Evolutionary conservation across 2,797 vertebrate genomes (phyloP), one percentile per base, ranked within the genome.

Genomic region (Syndactyla subalaris): DNA sequence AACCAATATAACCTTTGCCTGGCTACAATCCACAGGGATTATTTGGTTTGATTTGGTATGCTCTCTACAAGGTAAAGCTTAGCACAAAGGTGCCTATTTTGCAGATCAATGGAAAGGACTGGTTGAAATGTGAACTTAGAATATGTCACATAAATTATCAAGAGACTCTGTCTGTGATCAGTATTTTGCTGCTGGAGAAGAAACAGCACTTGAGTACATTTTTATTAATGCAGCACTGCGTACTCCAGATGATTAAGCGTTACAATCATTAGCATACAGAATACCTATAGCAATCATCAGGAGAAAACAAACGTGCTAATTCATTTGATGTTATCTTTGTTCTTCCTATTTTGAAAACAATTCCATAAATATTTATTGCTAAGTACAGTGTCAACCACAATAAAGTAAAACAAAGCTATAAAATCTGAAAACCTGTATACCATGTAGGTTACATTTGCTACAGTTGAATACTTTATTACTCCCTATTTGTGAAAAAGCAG

Each of bases 281-380:
- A 91, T 16, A 96, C 46, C 73, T 66, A 86, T 70, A 91, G 70
- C 66, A 93, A 95, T 84, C 66, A 91, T 13, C 39, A 84, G 32
- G 24, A 86, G 43, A 30, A 49, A 89, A 77, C 88, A 79, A 68
- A 41, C 46, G 21, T 7, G 20, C 43, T 94, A 84, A 93, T 95
- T 83, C 88, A 88, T 66, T 86, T 86, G 88, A 93, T 92, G 48
- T 63, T 92, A 92, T 84, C 89, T 88, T 94, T 84, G 30, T 62
- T 94, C 83, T 86, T 89, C 51, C 23, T 86, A 30, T 92, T 93
- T 92, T 86, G 88, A 93, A 94, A 92, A 95, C 83, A 93, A 66
- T 71, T 24, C 51, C 43, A 84, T 93, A 92, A 84, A 96, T 94
- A 95, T 93, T 96, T 95, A 88, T 84, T 79, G 66, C 20, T 32